These are phyloP conservation scores for Rhinichthys osculus DNA, from an alignment of 2,797 vertebrate species.

Conservation along the genomic window DNA sequence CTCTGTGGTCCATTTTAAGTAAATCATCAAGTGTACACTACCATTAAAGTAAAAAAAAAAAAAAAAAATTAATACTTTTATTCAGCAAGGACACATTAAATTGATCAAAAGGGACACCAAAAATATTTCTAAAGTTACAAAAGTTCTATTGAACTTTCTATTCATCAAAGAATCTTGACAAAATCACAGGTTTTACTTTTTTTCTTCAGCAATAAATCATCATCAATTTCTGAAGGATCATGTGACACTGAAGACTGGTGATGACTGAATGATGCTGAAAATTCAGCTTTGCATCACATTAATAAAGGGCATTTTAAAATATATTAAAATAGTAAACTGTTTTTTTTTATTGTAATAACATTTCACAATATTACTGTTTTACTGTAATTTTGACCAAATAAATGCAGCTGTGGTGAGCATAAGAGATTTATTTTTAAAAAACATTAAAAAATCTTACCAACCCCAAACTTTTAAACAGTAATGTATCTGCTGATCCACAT, in stretches of 20 bases:
- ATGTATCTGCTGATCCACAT: background rate
- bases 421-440: background rate
- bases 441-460: too few species aligned
- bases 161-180: background rate
- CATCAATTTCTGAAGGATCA: background rate
- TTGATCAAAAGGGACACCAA: background rate
- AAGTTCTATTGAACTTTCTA: background rate
- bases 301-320: background rate
- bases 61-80: too few species aligned
- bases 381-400: background rate
- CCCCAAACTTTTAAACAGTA: background rate
- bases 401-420: background rate
- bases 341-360: background rate
- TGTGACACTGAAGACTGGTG: background rate
- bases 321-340: background rate
- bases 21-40: slow-evolving; percentile 1
- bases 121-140: background rate
- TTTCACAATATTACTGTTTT: background rate
- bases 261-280: background rate
- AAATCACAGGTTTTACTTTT: background rate
- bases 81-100: background rate
- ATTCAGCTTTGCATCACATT: background rate
- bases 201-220: background rate
- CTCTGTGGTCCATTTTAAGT: background rate
- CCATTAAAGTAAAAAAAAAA: background rate